These are phyloP conservation scores for Cettia cetti DNA, from an alignment of 2,113 vertebrate genomes.

Conservation along the genomic window DNA sequence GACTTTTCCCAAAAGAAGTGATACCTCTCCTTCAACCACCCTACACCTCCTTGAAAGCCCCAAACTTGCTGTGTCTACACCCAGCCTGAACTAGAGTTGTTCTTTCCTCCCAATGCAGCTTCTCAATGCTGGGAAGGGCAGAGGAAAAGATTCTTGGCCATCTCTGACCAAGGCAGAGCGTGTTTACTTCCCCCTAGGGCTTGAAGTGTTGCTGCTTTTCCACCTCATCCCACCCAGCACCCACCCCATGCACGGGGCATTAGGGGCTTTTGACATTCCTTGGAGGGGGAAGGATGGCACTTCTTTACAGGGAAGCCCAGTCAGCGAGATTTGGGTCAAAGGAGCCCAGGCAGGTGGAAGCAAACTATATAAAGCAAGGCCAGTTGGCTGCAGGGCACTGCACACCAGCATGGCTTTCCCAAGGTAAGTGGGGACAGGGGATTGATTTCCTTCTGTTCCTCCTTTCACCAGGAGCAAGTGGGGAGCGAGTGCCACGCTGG, in stretches of 20 bases:
- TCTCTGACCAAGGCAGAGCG: accelerated
- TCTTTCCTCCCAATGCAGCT: accelerated
- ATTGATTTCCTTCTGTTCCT: background rate
- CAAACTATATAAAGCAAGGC: background rate
- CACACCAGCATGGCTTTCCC: background rate
- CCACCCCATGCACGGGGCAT: accelerated
- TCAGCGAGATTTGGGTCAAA: background rate
- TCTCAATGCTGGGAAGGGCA: background rate
- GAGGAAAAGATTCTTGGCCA: background rate
- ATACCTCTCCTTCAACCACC: background rate
- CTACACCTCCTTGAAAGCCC: background rate
- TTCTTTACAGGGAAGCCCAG: background rate
- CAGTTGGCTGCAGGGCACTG: background rate
- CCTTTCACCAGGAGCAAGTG: background rate
- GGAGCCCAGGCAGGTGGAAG: accelerated
- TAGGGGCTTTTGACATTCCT: background rate
- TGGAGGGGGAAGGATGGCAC: background rate
- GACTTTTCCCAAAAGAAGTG: background rate
- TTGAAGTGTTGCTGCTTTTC: background rate
- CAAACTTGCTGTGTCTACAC: accelerated
- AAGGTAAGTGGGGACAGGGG: background rate
- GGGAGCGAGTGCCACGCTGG: accelerated
- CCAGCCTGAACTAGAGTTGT: background rate
- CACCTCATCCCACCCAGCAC: accelerated
- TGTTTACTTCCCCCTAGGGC: background rate